These are phyloP conservation scores for Alexandromys fortis DNA, from an alignment of 2,113 vertebrate genomes.

Conservation along the genomic window DNA sequence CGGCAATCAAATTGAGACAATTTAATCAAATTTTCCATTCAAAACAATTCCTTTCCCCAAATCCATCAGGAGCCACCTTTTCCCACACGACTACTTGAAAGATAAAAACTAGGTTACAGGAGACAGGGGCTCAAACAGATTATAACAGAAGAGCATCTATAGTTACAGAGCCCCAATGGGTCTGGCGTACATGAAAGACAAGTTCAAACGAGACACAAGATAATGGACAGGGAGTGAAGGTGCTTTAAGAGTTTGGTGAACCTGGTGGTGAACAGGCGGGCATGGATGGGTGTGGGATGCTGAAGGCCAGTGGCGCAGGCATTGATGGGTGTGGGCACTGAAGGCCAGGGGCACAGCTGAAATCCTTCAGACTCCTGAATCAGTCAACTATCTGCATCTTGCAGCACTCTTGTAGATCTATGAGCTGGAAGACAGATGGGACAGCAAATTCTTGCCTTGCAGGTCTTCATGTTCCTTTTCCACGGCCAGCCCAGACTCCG, in stretches of 20 bases:
- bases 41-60: not conserved
- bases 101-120: not conserved
- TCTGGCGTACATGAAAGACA: not conserved
- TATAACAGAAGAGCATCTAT: not conserved
- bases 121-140: not conserved
- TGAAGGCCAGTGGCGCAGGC: not conserved
- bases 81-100: not conserved
- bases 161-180: not conserved
- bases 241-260: not conserved
- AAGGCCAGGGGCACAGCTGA: not conserved
- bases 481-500: not conserved
- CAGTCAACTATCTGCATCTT: not conserved
- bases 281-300: not conserved
- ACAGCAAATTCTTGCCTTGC: not conserved
- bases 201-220: not conserved
- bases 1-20: not conserved
- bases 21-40: conserved; percentile 4
- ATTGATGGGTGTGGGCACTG: not conserved
- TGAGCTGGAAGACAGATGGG: not conserved
- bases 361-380: not conserved
- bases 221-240: not conserved
- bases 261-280: not conserved
- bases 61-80: not conserved
- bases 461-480: not conserved
- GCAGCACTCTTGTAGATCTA: not conserved